Evolutionary conservation across 1,140 invertebrate genomes (phyloP).

Genomic region (Apis mellifera): DNA sequence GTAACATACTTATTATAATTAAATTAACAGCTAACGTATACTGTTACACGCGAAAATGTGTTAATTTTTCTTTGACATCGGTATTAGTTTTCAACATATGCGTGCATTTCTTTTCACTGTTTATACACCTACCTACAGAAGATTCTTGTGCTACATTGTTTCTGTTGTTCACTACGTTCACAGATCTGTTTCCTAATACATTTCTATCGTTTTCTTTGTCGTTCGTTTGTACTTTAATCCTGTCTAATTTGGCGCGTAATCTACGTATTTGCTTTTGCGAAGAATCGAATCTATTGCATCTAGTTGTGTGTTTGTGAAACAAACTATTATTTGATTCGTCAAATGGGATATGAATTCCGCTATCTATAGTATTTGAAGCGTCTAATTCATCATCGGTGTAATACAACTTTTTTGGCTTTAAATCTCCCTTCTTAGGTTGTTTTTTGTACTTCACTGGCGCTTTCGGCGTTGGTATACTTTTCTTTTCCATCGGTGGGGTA

Average conservation of each 20-base stretch:
- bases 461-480: conserved; percentile 19
- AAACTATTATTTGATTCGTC: not conserved
- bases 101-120: conserved; percentile 3
- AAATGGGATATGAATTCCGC: not conserved
- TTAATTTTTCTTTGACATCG: conserved; percentile 49
- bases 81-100: conserved; percentile 15
- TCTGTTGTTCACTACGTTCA: conserved; percentile 12
- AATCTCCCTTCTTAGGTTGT: conserved; percentile 38
- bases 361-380: not conserved
- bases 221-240: not conserved
- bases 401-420: conserved; percentile 67
- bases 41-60: conserved; percentile 66
- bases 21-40: conserved; percentile 46
- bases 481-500: conserved; percentile 31
- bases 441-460: conserved; percentile 65
- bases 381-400: conserved; percentile 58
- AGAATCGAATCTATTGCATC: not conserved
- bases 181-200: not conserved
- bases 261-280: not conserved
- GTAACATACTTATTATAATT: conserved; percentile 38
- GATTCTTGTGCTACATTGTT: conserved; percentile 14
- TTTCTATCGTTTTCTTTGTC: conserved; percentile 49
- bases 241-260: conserved; percentile 15
- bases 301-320: not conserved
- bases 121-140: conserved; percentile 23